phyloP scores from a whole-genome alignment of 1,140 invertebrate species.

The Andricus grossulariae region DNA sequence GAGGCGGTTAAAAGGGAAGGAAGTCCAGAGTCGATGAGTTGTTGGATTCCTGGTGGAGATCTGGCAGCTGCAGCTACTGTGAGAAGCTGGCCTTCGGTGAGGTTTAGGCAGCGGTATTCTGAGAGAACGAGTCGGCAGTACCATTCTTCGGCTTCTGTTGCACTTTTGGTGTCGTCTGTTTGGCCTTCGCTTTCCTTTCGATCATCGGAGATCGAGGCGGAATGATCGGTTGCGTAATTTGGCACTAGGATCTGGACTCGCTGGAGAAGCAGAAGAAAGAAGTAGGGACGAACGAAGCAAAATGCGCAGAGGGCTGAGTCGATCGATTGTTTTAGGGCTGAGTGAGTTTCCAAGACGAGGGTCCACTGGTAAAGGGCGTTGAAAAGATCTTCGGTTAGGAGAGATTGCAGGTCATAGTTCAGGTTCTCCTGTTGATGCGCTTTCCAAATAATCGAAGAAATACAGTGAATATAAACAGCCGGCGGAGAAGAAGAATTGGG shows the following conservation, averaged over 20 bases:
- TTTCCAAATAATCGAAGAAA: conserved; percentile 89
- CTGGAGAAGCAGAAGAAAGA: conserved; percentile 85
- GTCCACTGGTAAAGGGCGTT: conserved; percentile 87
- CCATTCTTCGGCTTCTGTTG: conserved; percentile 77
- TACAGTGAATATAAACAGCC: conserved; percentile 81
- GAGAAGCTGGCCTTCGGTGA: conserved; percentile 81
- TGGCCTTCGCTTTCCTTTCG: conserved; percentile 78
- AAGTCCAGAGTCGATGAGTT: conserved; percentile 86
- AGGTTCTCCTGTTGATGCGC: conserved; percentile 79
- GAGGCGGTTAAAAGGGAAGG: conserved; percentile 81
- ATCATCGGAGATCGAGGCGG: conserved; percentile 79
- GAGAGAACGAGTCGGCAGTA: conserved; percentile 70
- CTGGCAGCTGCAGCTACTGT: conserved; percentile 86
- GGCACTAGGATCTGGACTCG: conserved; percentile 82
- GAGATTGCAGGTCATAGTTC: conserved; percentile 79
- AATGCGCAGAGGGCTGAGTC: conserved; percentile 89
- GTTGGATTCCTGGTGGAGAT: conserved; percentile 84
- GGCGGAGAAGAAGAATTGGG: conserved; percentile 67
- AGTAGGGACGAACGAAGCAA: conserved; percentile 86
- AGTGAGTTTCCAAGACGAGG: conserved; percentile 79
- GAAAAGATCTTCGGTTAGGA: conserved; percentile 83
- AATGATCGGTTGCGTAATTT: conserved; percentile 74
- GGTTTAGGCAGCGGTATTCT: conserved; percentile 71
- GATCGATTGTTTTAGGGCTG: conserved; percentile 86
- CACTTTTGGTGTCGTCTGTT: conserved; percentile 84